Evolutionary conservation across 2,797 vertebrate genomes (phyloP).

Genomic region (Xenopus petersii): DNA sequence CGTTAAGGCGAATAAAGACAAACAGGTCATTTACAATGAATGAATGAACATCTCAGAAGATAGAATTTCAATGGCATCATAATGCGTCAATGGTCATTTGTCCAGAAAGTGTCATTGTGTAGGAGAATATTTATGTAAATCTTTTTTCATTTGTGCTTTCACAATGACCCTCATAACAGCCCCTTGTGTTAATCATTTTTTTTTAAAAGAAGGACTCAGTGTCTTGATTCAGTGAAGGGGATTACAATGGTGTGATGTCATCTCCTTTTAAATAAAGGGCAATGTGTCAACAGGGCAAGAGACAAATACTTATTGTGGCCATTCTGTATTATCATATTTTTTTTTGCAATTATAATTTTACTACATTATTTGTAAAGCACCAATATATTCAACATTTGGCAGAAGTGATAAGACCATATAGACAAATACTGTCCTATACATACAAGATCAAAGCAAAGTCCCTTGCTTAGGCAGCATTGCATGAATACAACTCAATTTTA

Average conservation of each 20-base stretch:
- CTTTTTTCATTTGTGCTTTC: neutral
- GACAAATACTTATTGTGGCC: too few relatives aligned
- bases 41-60: conserved; percentile 4
- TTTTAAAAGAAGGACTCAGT: neutral
- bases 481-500: too few relatives aligned
- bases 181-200: conserved; percentile 22
- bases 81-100: neutral
- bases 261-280: neutral
- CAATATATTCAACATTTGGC: too few relatives aligned
- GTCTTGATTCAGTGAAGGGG: rapidly evolving
- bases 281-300: neutral
- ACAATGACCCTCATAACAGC: conserved; percentile 20
- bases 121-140: conserved; percentile 6
- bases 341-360: too few relatives aligned
- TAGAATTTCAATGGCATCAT: neutral
- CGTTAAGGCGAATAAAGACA: too few relatives aligned
- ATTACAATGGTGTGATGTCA: rapidly evolving
- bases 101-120: conserved; percentile 6
- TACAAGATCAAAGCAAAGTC: too few relatives aligned
- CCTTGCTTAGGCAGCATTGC: too few relatives aligned
- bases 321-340: too few relatives aligned
- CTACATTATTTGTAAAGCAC: too few relatives aligned
- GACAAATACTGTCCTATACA: too few relatives aligned
- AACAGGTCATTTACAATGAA: conserved; percentile 1
- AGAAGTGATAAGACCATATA: too few relatives aligned